Base-by-base conservation (phyloP, 2,797 vertebrate genomes). In the Lycodopsis pacificus region DNA sequence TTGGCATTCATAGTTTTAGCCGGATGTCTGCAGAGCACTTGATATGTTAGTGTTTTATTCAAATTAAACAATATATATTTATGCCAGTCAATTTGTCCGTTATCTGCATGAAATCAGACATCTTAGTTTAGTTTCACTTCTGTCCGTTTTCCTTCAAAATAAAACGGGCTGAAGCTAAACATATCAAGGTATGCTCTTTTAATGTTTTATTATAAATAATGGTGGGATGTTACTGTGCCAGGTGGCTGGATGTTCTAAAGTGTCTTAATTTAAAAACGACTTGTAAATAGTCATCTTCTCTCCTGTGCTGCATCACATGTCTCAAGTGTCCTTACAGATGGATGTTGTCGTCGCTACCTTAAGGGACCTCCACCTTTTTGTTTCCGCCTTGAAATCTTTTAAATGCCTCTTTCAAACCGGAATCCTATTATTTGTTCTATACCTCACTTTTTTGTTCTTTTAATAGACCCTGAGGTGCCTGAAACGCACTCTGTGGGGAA, bases 211-310 rank as follows among this genome's bases (percentile, higher is more conserved):
- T 59, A 11, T 56, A 32, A 58, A 20, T 71, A 25, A 67, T 51
- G 27, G 36, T 59, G 76, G 71, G 61, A 69, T 73, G 57, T 78
- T 75, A 3, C 58, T 75, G 68, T 82, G 69, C 72, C 51, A 71
- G 71, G 73, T 62, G 66, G 44, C 58, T 22, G 14, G 80, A 88
- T 66, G 64, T 81, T 81, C 66, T 58, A 64, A 82, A 77, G 51
- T 64, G 57, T 76, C 73, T 81, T 90, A 82, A 89, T 86, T 88
- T 91, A 86, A 82, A 56, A 80, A 56, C 62, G 56, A 82, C 38
- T 83, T 81, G 67, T 86, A 38, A 77, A 81, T 74, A 73, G 22
- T 70, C 20, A 38, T 76, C 10, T 72, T 73, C 48, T 63, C 10
- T 74, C 58, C 53, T 71, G 17, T 76, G 57, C 53, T 73, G 22